Percentiles rank a stretch among this genome's conserved stretches.
Evolutionary conservation across 2,888 invertebrate genomes (phyloP).

Genomic region (Dendrolimus houi): DNA sequence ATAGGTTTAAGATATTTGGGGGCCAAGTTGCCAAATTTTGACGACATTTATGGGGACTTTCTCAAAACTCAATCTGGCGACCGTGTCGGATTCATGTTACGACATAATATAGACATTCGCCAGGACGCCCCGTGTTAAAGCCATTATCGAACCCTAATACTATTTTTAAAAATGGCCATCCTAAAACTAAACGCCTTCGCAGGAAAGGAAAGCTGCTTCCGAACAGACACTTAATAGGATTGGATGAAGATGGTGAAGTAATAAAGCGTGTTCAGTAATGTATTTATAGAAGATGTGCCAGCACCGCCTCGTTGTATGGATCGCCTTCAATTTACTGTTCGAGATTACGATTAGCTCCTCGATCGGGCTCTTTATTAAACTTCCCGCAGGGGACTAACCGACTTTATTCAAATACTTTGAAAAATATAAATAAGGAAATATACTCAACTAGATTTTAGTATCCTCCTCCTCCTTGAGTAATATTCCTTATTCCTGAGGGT

Average conservation of each 20-base stretch:
- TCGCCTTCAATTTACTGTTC: slow-evolving; percentile 55
- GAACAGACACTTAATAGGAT: slow-evolving; percentile 70
- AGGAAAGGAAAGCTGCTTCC: slow-evolving; percentile 46
- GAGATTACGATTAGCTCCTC: slow-evolving; percentile 49
- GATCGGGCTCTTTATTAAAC: slow-evolving; percentile 33
- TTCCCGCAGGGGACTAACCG: slow-evolving; percentile 8
- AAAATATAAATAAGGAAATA: not conserved
- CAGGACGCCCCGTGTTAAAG: slow-evolving; percentile 50
- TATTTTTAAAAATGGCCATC: slow-evolving; percentile 66
- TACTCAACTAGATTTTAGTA: too few species aligned
- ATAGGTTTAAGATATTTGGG: too few species aligned
- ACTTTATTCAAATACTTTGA: slow-evolving; percentile 10
- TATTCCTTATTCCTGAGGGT: too few species aligned
- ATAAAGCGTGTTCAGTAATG: slow-evolving; percentile 73
- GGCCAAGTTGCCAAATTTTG: too few species aligned
- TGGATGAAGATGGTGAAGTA: slow-evolving; percentile 70
- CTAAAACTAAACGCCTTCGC: slow-evolving; percentile 51
- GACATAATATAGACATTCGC: slow-evolving; percentile 48
- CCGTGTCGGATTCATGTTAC: slow-evolving; percentile 31
- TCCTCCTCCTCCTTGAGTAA: too few species aligned
- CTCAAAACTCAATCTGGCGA: too few species aligned
- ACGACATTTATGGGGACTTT: too few species aligned
- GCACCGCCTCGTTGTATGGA: slow-evolving; percentile 43
- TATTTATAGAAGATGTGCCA: slow-evolving; percentile 64
- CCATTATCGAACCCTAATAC: slow-evolving; percentile 68